phyloP scores from a whole-genome alignment of 2,113 vertebrate species.

The Hipposideros armiger region DNA sequence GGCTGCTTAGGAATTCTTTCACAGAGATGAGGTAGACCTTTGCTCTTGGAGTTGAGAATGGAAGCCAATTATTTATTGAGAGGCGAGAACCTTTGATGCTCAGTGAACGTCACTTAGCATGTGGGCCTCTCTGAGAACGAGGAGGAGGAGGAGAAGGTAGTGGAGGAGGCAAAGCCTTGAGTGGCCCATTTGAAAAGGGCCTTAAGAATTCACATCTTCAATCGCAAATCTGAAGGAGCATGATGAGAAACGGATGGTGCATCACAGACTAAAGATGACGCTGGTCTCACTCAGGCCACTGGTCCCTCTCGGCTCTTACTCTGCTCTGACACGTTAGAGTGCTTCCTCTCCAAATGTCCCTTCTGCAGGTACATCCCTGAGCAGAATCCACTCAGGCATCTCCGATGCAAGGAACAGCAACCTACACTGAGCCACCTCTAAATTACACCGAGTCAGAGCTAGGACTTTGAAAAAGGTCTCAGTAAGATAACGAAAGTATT shows the following conservation, averaged over 20 bases:
- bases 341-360: no score
- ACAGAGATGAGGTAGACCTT: neutral
- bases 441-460: neutral
- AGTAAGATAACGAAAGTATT: rapidly evolving
- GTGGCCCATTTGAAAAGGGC: neutral
- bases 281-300: rapidly evolving
- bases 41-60: neutral
- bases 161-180: neutral
- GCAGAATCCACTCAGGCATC: neutral
- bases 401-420: neutral
- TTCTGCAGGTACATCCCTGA: neutral
- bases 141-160: neutral
- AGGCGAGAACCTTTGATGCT: neutral
- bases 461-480: neutral
- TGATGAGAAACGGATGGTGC: neutral
- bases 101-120: neutral
- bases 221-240: neutral
- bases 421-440: neutral
- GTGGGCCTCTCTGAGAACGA: neutral
- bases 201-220: conserved; percentile 26
- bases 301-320: rapidly evolving
- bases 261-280: neutral
- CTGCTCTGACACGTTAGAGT: neutral
- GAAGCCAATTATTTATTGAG: neutral
- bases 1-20: conserved; percentile 7